phyloP scores from a whole-genome alignment of 2,113 vertebrate species.

The Eulemur rufifrons region DNA sequence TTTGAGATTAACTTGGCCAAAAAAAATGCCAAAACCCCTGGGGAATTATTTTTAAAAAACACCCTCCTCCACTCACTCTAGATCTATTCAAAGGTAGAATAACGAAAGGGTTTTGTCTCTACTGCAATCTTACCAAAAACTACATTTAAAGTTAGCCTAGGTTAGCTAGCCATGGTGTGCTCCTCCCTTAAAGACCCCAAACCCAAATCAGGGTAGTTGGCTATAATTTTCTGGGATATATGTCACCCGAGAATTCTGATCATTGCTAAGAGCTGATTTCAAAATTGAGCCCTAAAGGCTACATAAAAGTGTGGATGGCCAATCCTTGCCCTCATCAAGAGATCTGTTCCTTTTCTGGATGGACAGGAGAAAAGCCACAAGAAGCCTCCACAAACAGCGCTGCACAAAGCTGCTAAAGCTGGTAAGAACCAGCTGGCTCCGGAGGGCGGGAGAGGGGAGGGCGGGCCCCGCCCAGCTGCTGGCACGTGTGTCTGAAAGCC shows the following conservation, averaged over 20 bases:
- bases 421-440: slow-evolving; percentile 57
- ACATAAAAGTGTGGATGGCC: neutral
- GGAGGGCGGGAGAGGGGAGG: neutral
- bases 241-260: neutral
- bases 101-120: neutral
- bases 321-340: neutral
- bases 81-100: neutral
- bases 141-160: neutral
- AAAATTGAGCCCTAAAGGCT: neutral
- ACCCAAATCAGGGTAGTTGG: neutral
- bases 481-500: slow-evolving; percentile 19
- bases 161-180: neutral
- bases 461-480: neutral
- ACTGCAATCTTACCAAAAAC: neutral
- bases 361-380: neutral
- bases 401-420: slow-evolving; percentile 26
- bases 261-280: neutral
- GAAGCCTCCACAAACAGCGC: neutral
- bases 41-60: neutral
- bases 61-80: neutral
- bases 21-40: neutral
- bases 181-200: neutral
- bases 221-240: neutral
- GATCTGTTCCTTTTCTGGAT: neutral
- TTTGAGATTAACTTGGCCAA: neutral